Evolutionary conservation across 2,888 invertebrate genomes (phyloP), one percentile per base, ranked within the genome.

Genomic region (Scrobipalpa atriplicella): DNA sequence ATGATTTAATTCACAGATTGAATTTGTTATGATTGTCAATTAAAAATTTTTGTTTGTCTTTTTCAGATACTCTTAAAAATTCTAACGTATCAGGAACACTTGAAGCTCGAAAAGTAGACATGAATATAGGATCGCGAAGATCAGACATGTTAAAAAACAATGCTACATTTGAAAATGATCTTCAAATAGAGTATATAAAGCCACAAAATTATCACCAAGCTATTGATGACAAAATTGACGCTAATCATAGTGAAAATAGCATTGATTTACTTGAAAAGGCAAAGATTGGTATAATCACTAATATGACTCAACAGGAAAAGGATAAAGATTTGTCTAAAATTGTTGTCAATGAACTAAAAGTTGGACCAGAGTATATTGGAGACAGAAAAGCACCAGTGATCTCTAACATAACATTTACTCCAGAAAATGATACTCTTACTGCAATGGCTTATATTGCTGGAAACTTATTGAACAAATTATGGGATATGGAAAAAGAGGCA

Each of bases 391-490:
- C 83, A 2, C 74, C 83, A 51, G 78, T 87, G 1, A 83, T 85
- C 66, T 91, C 92, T 18, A 92, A 90, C 65, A 86, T 92, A 10
- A 90, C 90, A 5, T 92, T 91, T 67, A 88, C 87, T n/a, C 81
- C 86, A 18, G 89, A 90, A 78, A 92, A 91, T 69, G 90, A 91
- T 64, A 91, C 92, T 3, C 71, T 90, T 18, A 88, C 86, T 62
- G 90, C 92, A 36, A 89, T 92, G 86, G 85, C 90, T 0, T 90
- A 85, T 38, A 92, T 92, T 68, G 92, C 92, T 71, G 92, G 92
- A 0, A 90, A 90, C 75, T 72, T 92, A 51, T 72, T 92, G n/a
- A 90, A 88, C 70, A 88, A 88, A 72, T 71, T 92, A 39, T 92
- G 92, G 92, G 84, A 87, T 67, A 86, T 92, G 77, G 89, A 91